Evolutionary conservation across 1,140 invertebrate genomes (phyloP), one percentile per base, ranked within the genome.

Genomic region (Eumaeus atala): DNA sequence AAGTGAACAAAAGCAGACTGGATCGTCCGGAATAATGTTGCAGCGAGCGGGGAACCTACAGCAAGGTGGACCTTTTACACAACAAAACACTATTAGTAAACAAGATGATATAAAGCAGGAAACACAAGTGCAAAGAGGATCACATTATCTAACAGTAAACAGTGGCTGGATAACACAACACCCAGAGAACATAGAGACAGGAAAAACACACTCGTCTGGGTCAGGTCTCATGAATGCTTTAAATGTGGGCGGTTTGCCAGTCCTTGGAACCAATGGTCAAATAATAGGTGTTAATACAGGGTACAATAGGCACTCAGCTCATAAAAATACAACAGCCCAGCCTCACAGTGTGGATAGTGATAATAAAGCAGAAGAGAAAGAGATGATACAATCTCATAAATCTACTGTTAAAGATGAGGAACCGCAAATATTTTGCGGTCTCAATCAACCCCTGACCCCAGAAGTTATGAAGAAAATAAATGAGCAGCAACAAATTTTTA

Each of bases 391-490:
- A 10, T 14, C 52, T 17, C 33, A 53, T 47, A 68, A 61, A 64
- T 51, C 61, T 18, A 21, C 62, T 42, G 34, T 65, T 12, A 84
- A 84, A 62, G 79, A 83, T 35, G 79, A 83, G 50, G 78, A 83
- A 38, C 77, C 80, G 7, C 84, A 85, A 69, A 77, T 79, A 62
- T 87, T 83, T 40, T 84, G 81, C 52, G 84, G 84, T 6, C 60
- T 87, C 7, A 87, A 87, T 54, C 84, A 87, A 61, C 72, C 84
- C 4, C 60, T 89, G n/a, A 87, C 87, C 11, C 87, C 87, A 9
- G 87, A 89, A 66, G 87, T 89, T 9, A 88, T 90, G 73, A 89
- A 90, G 65, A 89, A 89, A 69, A 89, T 90, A 48, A 90, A 90
- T 61, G 76, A 87, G 58, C 90, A 91, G 44, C 89, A 91, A 60